Conservation (phyloP, 2,888 invertebrate genomes). For the Lacanobia wlatinum region DNA sequence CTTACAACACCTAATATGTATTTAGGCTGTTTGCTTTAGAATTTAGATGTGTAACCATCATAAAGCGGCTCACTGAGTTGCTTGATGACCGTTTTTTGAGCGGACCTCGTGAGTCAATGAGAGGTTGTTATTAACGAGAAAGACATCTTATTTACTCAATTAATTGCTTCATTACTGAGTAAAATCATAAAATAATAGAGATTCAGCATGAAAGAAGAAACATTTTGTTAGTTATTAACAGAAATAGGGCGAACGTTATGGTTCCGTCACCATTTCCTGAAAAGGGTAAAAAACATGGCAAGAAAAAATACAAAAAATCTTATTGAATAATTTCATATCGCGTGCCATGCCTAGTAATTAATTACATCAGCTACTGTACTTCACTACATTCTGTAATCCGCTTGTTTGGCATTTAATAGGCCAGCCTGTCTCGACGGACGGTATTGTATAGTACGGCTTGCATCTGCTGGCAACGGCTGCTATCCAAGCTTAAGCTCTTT, state of each 20-base stretch:
- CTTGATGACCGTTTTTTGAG: background rate
- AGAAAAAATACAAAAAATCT: slow-evolving; percentile 22
- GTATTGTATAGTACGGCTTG: slow-evolving; percentile 26
- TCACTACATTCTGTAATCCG: slow-evolving; percentile 49
- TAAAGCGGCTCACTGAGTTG: background rate
- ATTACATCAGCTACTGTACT: slow-evolving; percentile 33
- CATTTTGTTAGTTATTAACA: background rate
- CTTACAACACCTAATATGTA: slow-evolving; percentile 37
- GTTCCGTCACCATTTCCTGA: slow-evolving; percentile 26
- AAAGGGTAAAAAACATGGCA: slow-evolving; percentile 21
- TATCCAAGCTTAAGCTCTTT: slow-evolving; percentile 40
- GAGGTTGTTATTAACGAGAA: background rate
- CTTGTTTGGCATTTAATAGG: slow-evolving; percentile 53
- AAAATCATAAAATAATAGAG: background rate
- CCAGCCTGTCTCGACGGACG: slow-evolving; percentile 35
- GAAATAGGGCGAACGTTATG: slow-evolving; percentile 7
- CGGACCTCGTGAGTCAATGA: background rate
- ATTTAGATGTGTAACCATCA: background rate
- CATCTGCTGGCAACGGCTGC: slow-evolving; percentile 59
- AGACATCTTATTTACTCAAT: background rate
- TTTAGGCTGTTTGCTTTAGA: slow-evolving; percentile 26
- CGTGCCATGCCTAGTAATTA: slow-evolving; percentile 24
- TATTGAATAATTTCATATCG: slow-evolving; percentile 43
- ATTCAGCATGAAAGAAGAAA: background rate
- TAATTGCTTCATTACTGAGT: background rate